These are phyloP conservation scores for Nibea albiflora DNA, from an alignment of 2,113 vertebrate genomes.

Conservation along the genomic window DNA sequence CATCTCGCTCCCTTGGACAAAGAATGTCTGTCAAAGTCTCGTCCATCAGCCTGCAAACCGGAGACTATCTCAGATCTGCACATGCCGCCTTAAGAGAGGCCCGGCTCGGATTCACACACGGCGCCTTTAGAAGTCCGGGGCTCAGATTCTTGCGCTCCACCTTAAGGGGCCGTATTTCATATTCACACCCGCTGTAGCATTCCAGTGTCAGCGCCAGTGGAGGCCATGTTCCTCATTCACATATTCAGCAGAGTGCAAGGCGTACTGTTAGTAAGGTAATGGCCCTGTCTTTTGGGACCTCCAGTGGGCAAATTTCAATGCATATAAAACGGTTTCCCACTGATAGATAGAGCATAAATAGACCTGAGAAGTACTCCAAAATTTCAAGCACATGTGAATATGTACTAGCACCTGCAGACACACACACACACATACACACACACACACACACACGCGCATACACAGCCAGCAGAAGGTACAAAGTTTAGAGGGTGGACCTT, in stretches of 20 bases:
- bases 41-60: constrained; percentile 72
- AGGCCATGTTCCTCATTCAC: constrained; percentile 47
- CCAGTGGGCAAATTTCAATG: constrained; percentile 67
- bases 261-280: constrained; percentile 40
- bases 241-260: constrained; percentile 45
- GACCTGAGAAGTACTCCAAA: constrained; percentile 26
- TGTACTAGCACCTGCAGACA: constrained; percentile 26
- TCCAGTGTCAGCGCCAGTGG: constrained; percentile 46
- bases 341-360: constrained; percentile 37
- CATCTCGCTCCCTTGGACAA: constrained; percentile 43
- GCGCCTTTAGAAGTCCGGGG: constrained; percentile 59
- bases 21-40: constrained; percentile 75
- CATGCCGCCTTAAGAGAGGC: constrained; percentile 58
- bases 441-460: background rate
- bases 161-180: constrained; percentile 63
- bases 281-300: constrained; percentile 39
- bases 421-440: background rate
- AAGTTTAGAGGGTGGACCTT: background rate
- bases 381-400: constrained; percentile 36
- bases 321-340: constrained; percentile 69
- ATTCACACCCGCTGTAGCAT: constrained; percentile 66
- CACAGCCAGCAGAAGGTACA: background rate
- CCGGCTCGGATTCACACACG: constrained; percentile 45
- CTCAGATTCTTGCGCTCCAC: constrained; percentile 43
- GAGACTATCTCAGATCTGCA: constrained; percentile 48